Conservation (phyloP, 2,888 invertebrate genomes). For the Eulithis prunata region DNA sequence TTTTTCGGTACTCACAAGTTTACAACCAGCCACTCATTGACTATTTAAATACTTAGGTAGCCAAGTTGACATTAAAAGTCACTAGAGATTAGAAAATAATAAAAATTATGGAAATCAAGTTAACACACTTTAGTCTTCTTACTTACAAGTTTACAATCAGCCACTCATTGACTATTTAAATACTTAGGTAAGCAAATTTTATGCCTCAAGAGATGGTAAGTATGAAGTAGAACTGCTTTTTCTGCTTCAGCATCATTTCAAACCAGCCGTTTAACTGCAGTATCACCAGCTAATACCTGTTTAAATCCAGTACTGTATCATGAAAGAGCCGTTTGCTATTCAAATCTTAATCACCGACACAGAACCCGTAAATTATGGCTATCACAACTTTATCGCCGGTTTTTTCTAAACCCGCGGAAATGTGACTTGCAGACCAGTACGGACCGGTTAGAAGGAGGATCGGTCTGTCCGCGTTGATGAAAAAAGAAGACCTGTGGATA, state of each 20-base stretch:
- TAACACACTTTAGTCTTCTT: too few relatives aligned
- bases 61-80: too few relatives aligned
- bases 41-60: constrained; percentile 2
- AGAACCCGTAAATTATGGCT: constrained; percentile 36
- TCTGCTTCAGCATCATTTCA: constrained; percentile 24
- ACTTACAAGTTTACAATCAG: too few relatives aligned
- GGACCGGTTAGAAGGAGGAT: constrained; percentile 56
- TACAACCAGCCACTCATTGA: too few relatives aligned
- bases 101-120: too few relatives aligned
- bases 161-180: constrained; percentile 4
- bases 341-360: constrained; percentile 33
- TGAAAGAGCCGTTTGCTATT: constrained; percentile 29
- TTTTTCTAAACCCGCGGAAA: constrained; percentile 47
- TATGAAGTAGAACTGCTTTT: constrained; percentile 24
- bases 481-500: constrained; percentile 69
- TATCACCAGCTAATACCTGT: constrained; percentile 23
- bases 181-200: neutral
- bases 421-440: constrained; percentile 44
- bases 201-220: neutral
- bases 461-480: constrained; percentile 46
- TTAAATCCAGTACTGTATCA: constrained; percentile 21
- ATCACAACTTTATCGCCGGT: constrained; percentile 43
- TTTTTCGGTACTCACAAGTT: too few relatives aligned
- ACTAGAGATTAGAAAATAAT: too few relatives aligned
- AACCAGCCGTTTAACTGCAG: constrained; percentile 22